Percentiles rank a stretch among this genome's conserved stretches.
These are phyloP conservation scores for Neotoma lepida DNA, from an alignment of 2,113 vertebrate genomes.

Conservation along the genomic window DNA sequence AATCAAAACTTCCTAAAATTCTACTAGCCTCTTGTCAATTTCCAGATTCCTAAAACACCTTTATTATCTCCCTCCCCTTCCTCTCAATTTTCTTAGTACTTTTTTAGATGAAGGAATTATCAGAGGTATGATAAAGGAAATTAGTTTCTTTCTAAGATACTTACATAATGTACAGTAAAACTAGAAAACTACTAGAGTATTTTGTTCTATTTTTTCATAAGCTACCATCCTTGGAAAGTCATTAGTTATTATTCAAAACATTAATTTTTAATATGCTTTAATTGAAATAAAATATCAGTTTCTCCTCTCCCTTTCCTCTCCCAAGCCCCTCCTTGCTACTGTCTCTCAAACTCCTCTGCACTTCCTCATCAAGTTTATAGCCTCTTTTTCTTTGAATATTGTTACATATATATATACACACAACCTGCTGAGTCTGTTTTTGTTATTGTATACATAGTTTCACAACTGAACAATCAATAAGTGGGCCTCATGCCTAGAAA, in stretches of 20 bases:
- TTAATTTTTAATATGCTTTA: neutral
- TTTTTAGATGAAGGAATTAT: neutral
- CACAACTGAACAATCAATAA: neutral
- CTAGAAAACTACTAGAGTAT: neutral
- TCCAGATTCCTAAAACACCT: neutral
- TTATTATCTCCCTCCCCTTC: neutral
- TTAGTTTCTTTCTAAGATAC: neutral
- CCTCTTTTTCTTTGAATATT: neutral
- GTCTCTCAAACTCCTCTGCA: neutral
- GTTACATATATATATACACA: neutral
- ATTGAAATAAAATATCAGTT: neutral
- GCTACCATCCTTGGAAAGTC: neutral
- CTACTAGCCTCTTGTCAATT: neutral
- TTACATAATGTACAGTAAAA: neutral
- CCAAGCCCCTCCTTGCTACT: neutral
- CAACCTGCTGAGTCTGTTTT: neutral
- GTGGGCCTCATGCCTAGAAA: neutral
- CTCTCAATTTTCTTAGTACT: neutral
- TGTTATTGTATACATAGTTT: neutral
- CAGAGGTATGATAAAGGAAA: neutral
- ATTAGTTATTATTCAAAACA: neutral
- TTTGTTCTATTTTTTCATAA: neutral
- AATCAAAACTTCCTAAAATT: neutral
- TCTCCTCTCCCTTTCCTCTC: neutral
- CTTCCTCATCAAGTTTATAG: neutral